Evolutionary conservation across 2,113 vertebrate genomes (phyloP).

Genomic region (Calonectris borealis): DNA sequence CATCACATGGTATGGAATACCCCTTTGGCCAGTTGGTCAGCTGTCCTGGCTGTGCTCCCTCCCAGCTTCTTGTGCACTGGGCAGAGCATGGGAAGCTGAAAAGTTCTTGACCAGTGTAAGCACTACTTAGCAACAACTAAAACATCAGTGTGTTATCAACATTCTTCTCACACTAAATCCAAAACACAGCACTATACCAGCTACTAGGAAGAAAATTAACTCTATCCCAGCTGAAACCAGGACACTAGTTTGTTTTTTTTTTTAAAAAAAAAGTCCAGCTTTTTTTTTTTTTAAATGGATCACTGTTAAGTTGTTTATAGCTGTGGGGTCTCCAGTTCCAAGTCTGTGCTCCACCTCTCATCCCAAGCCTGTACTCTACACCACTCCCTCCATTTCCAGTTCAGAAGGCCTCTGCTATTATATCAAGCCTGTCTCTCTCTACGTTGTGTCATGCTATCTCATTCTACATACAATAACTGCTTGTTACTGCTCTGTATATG

Average conservation of each 20-base stretch:
- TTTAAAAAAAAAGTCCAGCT: not conserved
- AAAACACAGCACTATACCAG: too few relatives aligned
- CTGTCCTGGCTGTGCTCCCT: too few relatives aligned
- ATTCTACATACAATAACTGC: not conserved
- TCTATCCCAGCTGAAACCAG: too few relatives aligned
- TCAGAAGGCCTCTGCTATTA: not conserved
- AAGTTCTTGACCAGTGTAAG: too few relatives aligned
- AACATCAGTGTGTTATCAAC: too few relatives aligned
- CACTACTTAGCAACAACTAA: too few relatives aligned
- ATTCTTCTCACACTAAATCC: too few relatives aligned
- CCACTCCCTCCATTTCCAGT: accelerated
- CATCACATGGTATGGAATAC: too few relatives aligned
- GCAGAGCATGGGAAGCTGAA: too few relatives aligned
- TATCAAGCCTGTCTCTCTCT: not conserved
- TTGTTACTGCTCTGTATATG: not conserved
- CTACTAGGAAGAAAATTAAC: too few relatives aligned
- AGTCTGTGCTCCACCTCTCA: not conserved
- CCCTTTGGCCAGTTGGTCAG: too few relatives aligned
- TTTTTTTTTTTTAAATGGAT: not conserved
- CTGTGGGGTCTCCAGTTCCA: not conserved
- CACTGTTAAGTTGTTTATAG: not conserved
- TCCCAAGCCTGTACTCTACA: not conserved
- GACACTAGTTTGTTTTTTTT: not conserved
- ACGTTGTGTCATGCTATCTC: not conserved
- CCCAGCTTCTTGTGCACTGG: too few relatives aligned